Base-by-base conservation (phyloP, 30 jellyfish, hydroid and myxozoan species). In the Hydra vulgaris region DNA sequence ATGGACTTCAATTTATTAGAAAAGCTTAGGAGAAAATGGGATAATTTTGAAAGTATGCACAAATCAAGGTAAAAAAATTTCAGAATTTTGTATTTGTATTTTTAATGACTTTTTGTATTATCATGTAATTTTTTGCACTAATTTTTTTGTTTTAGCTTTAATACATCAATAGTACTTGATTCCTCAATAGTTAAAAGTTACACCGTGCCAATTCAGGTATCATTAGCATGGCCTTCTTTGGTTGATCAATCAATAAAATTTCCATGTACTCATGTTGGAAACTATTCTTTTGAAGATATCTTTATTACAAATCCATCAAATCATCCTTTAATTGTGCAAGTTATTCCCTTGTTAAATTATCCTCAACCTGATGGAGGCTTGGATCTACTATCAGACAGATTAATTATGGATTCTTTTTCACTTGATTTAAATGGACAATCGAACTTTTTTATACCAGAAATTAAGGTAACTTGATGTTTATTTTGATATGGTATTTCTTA, bases 321-420 rank as follows among this genome's bases (percentile, higher is more conserved):
- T 82, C 89, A 80, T 23, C 96, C 99, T 12, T 88, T 94, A 7
- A 79, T 94, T 77, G 96, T 94, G 5, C 99, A 94, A 72, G 87
- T 88, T 3, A 23, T 94, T 17, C 96, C 99, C 18, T 72, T 94
- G 27, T 74, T 79, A 74, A 70, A 81, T 66, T 94, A 94, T 71
- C 99, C 99, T 23, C 99, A 94, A 40, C 96, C 99, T 12, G 95
- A 84, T 25, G 99, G 99, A 25, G 95, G 97, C 20, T 88, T 94
- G 91, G 99, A 94, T 73, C 80, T 94, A 24, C 90, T 94, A 0
- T 87, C 99, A 17, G 99, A 94, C 81, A 82, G 98, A 96, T 82
- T 94, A 19, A 95, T 88, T 68, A 89, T 88, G 54, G 99, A 94
- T 79, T 88, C 99, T 7, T 94, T 94, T 81, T 84, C 99, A 0